Evolutionary conservation across 2,888 invertebrate species (phyloP), one percentile per base, ranked within the genome.

Genomic region (Rhingia campestris): DNA sequence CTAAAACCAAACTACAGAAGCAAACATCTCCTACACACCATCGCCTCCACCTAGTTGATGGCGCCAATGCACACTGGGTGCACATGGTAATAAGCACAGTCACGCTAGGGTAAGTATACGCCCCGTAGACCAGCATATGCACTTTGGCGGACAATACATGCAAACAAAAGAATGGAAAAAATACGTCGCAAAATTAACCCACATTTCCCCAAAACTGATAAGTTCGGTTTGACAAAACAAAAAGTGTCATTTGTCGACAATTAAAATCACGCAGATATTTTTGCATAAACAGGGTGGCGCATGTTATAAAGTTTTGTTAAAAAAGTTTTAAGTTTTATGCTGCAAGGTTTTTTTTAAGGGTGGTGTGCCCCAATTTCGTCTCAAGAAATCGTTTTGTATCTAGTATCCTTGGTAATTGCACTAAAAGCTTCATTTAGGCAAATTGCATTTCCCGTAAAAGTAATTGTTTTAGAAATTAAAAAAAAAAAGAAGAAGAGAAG

Each of bases 31-130:
- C 22, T 22, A 22, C 22, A 22, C 47, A 41, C 61, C 73, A 73
- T 59, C 22, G 22, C 22, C 51, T 53, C 51, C 72, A 73, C 39
- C 41, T 59, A 73, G 49, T 32, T 84, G 80, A 75, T 80, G 80
- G 84, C 79, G 84, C 79, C 84, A 79, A 79, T 84, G 84, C 80
- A 79, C 79, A 82, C 77, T 51, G 63, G 63, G 53, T 45, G 56
- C 51, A 72, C 43, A 53, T 70, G 64, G 59, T 61, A 74, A 79
- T 64, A 84, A 74, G 59, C 63, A 73, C 64, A 80, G 84, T 84
- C 84, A 84, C 84, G 84, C 84, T 84, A 84, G 54, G 70, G 70
- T 56, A 84, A 75, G 79, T 70, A 84, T 80, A 84, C 84, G 79
- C 74, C 80, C 74, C 74, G 66, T 80, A 79, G 66, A 43, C 84